Percentiles rank a stretch among this genome's conserved stretches.
Conservation (phyloP, 2,888 invertebrate genomes). For the Metacarcinus magister region DNA sequence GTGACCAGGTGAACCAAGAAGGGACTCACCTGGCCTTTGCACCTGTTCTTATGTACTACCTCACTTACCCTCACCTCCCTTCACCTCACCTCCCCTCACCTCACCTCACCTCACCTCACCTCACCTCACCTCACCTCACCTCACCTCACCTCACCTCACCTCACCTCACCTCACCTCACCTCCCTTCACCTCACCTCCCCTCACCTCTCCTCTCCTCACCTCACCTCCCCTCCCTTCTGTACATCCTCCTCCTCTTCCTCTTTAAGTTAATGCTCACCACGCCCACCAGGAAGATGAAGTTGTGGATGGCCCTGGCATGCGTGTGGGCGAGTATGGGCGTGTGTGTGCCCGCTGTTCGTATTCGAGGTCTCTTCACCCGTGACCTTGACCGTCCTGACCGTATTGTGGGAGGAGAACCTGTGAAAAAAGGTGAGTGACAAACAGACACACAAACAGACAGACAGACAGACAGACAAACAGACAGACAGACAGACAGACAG, state of each 20-base stretch:
- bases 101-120: background rate
- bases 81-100: no score
- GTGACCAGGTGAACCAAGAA: no score
- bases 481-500: background rate
- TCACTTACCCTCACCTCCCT: no score
- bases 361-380: background rate
- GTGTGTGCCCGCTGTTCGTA: background rate
- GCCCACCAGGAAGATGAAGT: conserved; percentile 40
- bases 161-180: background rate
- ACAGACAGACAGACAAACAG: background rate
- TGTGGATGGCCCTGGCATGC: background rate
- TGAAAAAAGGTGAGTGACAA: conserved; percentile 71
- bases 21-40: no score
- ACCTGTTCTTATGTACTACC: no score
- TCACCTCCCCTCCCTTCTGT: background rate
- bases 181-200: background rate
- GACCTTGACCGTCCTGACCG: conserved; percentile 75
- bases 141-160: background rate
- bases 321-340: conserved; percentile 40
- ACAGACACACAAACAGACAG: background rate
- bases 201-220: background rate
- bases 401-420: conserved; percentile 80
- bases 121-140: background rate
- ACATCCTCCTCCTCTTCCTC: conserved; percentile 32
- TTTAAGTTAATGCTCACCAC: background rate